Evolutionary conservation across 1,140 invertebrate genomes (phyloP).

Genomic region (Drosophila erecta): DNA sequence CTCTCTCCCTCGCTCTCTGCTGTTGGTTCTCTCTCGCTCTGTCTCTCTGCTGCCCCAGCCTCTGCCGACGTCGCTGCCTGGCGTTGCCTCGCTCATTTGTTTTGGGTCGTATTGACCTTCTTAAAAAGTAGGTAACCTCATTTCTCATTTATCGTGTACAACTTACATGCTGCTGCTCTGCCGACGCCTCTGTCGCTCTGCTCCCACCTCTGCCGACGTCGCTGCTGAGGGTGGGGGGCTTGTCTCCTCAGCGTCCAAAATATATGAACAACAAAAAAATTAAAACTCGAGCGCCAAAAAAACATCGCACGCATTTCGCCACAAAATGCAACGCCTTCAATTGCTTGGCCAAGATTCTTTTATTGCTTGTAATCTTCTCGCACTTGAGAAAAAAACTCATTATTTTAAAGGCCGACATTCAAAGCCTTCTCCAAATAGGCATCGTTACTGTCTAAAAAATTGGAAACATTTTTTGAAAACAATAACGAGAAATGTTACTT

Average conservation of each 20-base stretch:
- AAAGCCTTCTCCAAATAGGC: background rate
- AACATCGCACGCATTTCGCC: slow-evolving; percentile 32
- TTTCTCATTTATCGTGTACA: slow-evolving; percentile 84
- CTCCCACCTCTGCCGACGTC: slow-evolving; percentile 18
- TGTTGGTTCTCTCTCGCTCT: slow-evolving; percentile 14
- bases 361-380: slow-evolving; percentile 23
- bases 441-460: background rate
- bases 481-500: no score
- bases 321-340: slow-evolving; percentile 20
- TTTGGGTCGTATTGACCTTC: slow-evolving; percentile 83
- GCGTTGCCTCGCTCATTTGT: slow-evolving; percentile 79
- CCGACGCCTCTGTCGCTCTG: slow-evolving; percentile 19
- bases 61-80: slow-evolving; percentile 46
- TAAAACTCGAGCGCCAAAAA: slow-evolving; percentile 1
- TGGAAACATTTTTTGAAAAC: background rate
- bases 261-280: background rate
- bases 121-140: slow-evolving; percentile 84
- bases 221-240: slow-evolving; percentile 29
- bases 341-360: slow-evolving; percentile 38
- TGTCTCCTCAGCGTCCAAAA: slow-evolving; percentile 24
- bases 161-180: slow-evolving; percentile 75
- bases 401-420: background rate
- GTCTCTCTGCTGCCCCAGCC: slow-evolving; percentile 4
- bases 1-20: slow-evolving; percentile 18
- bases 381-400: background rate